Base-by-base conservation (phyloP, 2,888 invertebrate genomes). In the Muschampia staudingeri region DNA sequence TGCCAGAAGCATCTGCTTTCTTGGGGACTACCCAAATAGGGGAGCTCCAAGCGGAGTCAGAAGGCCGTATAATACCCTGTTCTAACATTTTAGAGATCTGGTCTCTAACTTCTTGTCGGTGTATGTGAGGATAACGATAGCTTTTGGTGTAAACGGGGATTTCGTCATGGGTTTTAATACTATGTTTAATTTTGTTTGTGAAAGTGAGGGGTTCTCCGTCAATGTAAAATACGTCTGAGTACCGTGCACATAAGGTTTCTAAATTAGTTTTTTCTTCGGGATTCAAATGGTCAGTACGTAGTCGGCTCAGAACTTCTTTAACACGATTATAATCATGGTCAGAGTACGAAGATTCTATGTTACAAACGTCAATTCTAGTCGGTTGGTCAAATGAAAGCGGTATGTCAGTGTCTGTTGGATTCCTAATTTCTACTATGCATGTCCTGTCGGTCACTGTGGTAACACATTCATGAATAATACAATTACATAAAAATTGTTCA, bases 1-100 rank as follows among this genome's bases (percentile, higher is more conserved):
- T 86, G 0, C 87, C 87, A 0, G 86, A 85, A 0, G 89, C 84
- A 70, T 91, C 91, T 6, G 82, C 67, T 82, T 91, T 91, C 82
- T 92, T 90, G 0, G 90, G 89, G 5, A 92, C 92, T 6, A 92
- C 84, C 90, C 90, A 91, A n/a, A 91, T 84, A n/a, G 91, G 91
- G 11, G 87, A 82, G 44, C 86, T 86, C 89, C 91, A 92, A 4
- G 92, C 91, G 11, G 88, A 89, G 1, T 86, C 80, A 0, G 87
- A 87, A 25, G 88, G 89, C 81, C 84, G 82, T 30, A 92, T 91
- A 12, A 91, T 92, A n/a, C 85, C 87, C 70, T 82, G 83, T 81
- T 88, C 85, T 83, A 89, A 34, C 84, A 88, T 83, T 82, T 81
- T 82, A 80, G 78, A 73, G 81, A 90, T 83, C 85, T 83, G 85